Evolutionary conservation across 2,888 invertebrate species (phyloP).

Genomic region (Campoplex capitator): DNA sequence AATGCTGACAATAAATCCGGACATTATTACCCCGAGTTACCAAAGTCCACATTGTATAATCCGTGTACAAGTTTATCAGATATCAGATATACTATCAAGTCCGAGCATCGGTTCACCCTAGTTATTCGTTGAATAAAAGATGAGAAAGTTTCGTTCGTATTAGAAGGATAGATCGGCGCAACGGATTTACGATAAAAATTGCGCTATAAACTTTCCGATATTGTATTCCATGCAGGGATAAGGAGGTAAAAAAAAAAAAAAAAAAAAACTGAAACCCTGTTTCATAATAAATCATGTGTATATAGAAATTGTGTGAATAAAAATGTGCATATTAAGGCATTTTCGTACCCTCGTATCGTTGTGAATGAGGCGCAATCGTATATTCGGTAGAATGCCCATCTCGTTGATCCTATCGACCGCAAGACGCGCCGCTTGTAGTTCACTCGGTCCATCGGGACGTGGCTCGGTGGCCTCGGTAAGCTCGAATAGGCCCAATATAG

Average conservation of each 20-base stretch:
- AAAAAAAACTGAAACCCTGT: slow-evolving; percentile 17
- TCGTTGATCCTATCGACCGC: slow-evolving; percentile 93
- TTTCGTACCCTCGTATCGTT: slow-evolving; percentile 94
- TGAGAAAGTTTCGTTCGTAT: slow-evolving; percentile 18
- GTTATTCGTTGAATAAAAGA: slow-evolving; percentile 43
- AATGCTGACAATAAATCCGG: neutral
- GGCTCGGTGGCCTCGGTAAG: slow-evolving; percentile 88
- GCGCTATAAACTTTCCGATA: neutral
- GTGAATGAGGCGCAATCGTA: slow-evolving; percentile 90
- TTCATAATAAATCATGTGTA: slow-evolving; percentile 3
- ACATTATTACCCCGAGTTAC: neutral
- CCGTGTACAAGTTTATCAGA: neutral
- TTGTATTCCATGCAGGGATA: neutral
- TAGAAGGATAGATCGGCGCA: neutral
- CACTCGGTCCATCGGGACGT: slow-evolving; percentile 90
- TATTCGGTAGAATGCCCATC: slow-evolving; percentile 89
- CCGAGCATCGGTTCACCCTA: neutral
- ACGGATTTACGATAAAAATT: neutral
- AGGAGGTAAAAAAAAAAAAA: neutral
- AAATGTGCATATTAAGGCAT: neutral
- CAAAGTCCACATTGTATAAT: neutral
- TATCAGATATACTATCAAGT: neutral
- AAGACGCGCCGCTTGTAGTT: slow-evolving; percentile 91
- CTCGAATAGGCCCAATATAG: slow-evolving; percentile 93
- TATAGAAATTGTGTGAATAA: neutral